These are phyloP conservation scores for Diplogasteroides magnus DNA, from an alignment of 1,140 invertebrate genomes.

Conservation along the genomic window DNA sequence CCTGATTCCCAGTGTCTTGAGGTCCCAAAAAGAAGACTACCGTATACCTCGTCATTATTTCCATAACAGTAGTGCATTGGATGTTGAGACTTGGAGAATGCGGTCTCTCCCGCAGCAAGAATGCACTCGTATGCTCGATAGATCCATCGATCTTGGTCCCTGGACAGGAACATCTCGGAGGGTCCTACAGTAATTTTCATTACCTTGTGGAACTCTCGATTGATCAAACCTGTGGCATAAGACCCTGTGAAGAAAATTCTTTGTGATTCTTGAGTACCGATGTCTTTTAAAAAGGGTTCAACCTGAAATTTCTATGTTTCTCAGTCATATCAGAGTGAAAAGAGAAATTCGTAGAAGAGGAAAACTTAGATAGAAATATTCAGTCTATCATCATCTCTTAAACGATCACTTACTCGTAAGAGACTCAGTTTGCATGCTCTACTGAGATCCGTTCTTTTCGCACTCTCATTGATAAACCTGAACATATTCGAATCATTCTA, in stretches of 20 bases:
- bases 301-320: slow-evolving; percentile 13
- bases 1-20: not conserved
- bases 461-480: too few species aligned
- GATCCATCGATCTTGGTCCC: slow-evolving; percentile 53
- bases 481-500: too few species aligned
- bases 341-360: too few species aligned
- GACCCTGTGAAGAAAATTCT: slow-evolving; percentile 20
- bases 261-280: slow-evolving; percentile 18
- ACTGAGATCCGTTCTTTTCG: too few species aligned
- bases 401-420: too few species aligned
- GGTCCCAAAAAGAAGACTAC: not conserved
- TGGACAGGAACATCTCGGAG: too few species aligned
- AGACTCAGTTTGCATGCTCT: too few species aligned
- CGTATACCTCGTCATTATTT: slow-evolving; percentile 20
- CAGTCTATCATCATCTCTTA: too few species aligned
- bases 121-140: slow-evolving; percentile 51
- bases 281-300: slow-evolving; percentile 19
- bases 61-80: too few species aligned
- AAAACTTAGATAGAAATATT: too few species aligned
- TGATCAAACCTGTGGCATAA: slow-evolving; percentile 13
- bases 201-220: not conserved
- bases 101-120: slow-evolving; percentile 49
- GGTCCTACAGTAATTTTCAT: slow-evolving; percentile 12
- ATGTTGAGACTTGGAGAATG: slow-evolving; percentile 46
- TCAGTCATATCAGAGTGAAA: not conserved